Percentiles rank a stretch among this genome's conserved stretches.
Evolutionary conservation across 2,888 invertebrate species (phyloP).

Genomic region (Eledone cirrhosa): DNA sequence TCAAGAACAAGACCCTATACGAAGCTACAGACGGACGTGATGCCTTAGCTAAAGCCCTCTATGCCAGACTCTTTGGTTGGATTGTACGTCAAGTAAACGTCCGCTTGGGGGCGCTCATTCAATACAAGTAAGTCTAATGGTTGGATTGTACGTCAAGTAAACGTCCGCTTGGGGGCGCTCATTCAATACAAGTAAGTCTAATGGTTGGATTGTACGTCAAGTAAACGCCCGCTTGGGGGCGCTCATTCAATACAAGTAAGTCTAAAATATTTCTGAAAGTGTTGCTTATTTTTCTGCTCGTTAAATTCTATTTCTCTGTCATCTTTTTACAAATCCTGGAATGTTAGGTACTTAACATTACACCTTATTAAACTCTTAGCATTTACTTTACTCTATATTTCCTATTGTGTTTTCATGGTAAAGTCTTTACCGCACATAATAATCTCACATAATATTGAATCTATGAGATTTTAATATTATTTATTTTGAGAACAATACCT

Average conservation of each 20-base stretch:
- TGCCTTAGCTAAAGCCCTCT: slow-evolving; percentile 61
- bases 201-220: slow-evolving; percentile 60
- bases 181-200: slow-evolving; percentile 40
- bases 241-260: slow-evolving; percentile 28
- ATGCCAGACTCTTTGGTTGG: slow-evolving; percentile 61
- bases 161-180: slow-evolving; percentile 48
- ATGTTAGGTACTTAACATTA: too few relatives aligned
- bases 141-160: slow-evolving; percentile 62
- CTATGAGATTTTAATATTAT: too few relatives aligned
- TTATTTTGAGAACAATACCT: too few relatives aligned
- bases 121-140: slow-evolving; percentile 44
- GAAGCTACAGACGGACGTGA: slow-evolving; percentile 60
- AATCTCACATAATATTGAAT: too few relatives aligned
- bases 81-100: slow-evolving; percentile 59
- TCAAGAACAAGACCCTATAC: slow-evolving; percentile 48
- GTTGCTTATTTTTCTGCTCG: background rate
- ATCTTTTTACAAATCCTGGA: background rate
- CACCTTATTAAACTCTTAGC: too few relatives aligned
- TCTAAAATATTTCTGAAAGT: background rate
- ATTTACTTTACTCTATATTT: too few relatives aligned
- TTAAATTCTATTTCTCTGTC: background rate
- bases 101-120: slow-evolving; percentile 43
- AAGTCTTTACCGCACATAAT: too few relatives aligned
- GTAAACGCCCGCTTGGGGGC: slow-evolving; percentile 54
- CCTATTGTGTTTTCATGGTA: too few relatives aligned